Evolutionary conservation across 92 coral and sea anemone species (phyloP), one percentile per base, ranked within the genome.

Genomic region (Hydrozoanthus gracilis): DNA sequence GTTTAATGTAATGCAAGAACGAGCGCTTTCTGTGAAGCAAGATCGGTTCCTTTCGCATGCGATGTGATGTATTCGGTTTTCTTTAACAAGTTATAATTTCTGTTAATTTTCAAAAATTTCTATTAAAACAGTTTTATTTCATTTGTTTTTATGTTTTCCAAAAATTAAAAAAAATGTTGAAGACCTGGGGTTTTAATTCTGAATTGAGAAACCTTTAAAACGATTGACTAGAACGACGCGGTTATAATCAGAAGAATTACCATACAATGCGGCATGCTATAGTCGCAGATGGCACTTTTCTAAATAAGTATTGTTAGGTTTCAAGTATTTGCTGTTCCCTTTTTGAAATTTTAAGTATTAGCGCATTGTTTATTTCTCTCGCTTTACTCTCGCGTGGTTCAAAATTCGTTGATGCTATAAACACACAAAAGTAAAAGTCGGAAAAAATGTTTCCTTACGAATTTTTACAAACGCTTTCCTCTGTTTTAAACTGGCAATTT

Each of bases 231-330:
- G 52, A 76, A 76, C 8, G 66, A 76, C 82, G 82, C 82, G 82
- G 72, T 80, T 14, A n/a, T 68, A 27, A 68, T 9, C 44, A 27
- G 74, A 17, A 49, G 15, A 80, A 80, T 80, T 80, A 65, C 55
- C 85, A 80, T 80, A 80, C 58, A 77, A 80, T 20, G 20, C 64
- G 47, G 69, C 15, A 52, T 27, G 58, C 51, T 80, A 64, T 80
- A 48, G 62, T 48, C 60, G 73, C 85, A 80, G 75, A 65, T 80
- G 85, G 52, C 85, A 80, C n/a, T 17, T 27, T 80, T 80, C 54
- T 64, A 13, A 47, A 50, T 74, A 74, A 16, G 56, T 60, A 74
- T 74, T 74, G 56, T 74, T 62, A 51, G 46, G 20, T 17, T 65
- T 27, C 52, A 64, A 65, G 18, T 47, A 60, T 80, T 16, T 48